phyloP scores from a whole-genome alignment of 1,140 invertebrate species.

The Harlomillsia oculata region DNA sequence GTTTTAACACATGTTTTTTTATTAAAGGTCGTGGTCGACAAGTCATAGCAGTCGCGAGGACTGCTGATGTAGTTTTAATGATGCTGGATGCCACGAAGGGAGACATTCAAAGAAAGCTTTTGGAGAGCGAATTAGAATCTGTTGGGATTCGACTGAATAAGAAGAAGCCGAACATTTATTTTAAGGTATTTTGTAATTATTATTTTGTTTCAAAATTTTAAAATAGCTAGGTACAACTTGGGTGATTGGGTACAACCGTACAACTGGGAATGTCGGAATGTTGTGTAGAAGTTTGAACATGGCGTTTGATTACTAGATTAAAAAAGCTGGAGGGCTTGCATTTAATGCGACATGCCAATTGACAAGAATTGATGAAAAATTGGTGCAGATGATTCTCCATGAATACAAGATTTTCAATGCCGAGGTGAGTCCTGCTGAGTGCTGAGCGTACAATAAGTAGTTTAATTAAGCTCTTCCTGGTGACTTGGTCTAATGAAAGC shows the following conservation, averaged over 20 bases:
- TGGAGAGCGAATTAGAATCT: slow-evolving; percentile 89
- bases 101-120: slow-evolving; percentile 77
- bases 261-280: no score
- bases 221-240: background rate
- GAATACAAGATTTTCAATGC: slow-evolving; percentile 99
- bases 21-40: slow-evolving; percentile 4
- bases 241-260: background rate
- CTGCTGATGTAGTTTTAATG: slow-evolving; percentile 94
- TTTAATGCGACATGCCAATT: slow-evolving; percentile 93
- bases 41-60: slow-evolving; percentile 89
- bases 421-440: slow-evolving; percentile 61
- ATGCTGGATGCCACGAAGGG: slow-evolving; percentile 97
- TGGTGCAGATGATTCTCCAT: slow-evolving; percentile 95
- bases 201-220: background rate
- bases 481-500: no score
- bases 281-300: no score
- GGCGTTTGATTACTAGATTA: slow-evolving; percentile 50
- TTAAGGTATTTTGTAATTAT: slow-evolving; percentile 58
- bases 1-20: background rate
- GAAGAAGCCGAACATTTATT: slow-evolving; percentile 92
- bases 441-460: no score
- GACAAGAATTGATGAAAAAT: slow-evolving; percentile 90
- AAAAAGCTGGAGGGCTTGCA: slow-evolving; percentile 97
- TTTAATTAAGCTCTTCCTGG: no score
- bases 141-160: slow-evolving; percentile 94